Conservation (phyloP, 92 coral and sea anemone species). For the Epizoanthus rinbou region DNA sequence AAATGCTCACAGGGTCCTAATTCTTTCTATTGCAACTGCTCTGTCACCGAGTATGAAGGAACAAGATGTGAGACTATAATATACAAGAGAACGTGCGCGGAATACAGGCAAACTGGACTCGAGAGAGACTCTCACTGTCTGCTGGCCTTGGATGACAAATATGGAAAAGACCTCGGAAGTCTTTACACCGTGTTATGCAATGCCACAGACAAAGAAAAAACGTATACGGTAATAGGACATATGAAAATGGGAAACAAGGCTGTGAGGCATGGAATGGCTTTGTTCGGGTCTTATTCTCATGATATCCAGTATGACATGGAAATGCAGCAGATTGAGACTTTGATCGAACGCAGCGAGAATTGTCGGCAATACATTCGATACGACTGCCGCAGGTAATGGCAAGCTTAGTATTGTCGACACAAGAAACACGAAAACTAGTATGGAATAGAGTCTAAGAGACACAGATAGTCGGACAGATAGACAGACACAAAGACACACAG, state of each 20-base stretch:
- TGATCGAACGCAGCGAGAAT: constrained; percentile 22
- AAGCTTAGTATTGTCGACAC: too few relatives aligned
- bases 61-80: constrained; percentile 67
- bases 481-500: too few relatives aligned
- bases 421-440: too few relatives aligned
- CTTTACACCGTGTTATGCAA: constrained; percentile 25
- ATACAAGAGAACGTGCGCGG: constrained; percentile 80
- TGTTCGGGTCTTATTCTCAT: neutral
- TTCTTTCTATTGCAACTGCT: constrained; percentile 66
- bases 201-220: constrained; percentile 9
- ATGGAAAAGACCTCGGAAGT: neutral
- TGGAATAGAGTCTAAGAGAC: too few relatives aligned
- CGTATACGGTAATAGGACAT: constrained; percentile 25
- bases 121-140: constrained; percentile 64
- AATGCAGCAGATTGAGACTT: constrained; percentile 4
- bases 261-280: neutral
- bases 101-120: constrained; percentile 77
- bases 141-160: too few relatives aligned
- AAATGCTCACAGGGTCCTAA: constrained; percentile 68
- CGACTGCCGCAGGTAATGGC: constrained; percentile 27
- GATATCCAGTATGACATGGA: constrained; percentile 10
- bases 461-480: too few relatives aligned
- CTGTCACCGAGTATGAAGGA: constrained; percentile 69
- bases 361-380: constrained; percentile 41
- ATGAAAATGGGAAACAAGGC: constrained; percentile 26